These are phyloP conservation scores for Albula glossodonta DNA, from an alignment of 2,113 vertebrate genomes.

Conservation along the genomic window DNA sequence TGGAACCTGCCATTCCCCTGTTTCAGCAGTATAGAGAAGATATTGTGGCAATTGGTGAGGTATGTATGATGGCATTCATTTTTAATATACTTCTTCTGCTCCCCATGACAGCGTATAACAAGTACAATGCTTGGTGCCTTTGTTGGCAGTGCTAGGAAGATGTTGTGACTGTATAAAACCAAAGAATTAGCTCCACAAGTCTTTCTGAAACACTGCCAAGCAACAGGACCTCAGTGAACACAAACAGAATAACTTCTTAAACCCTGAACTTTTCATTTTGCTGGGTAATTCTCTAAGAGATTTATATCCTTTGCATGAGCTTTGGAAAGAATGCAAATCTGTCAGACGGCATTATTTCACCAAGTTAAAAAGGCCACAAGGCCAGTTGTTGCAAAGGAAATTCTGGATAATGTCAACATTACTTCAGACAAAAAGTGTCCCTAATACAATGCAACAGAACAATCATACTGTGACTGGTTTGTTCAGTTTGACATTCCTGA, in stretches of 20 bases:
- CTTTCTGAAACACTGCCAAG: neutral
- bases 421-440: neutral
- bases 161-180: neutral
- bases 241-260: neutral
- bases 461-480: neutral
- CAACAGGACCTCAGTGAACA: neutral
- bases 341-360: conserved; percentile 17
- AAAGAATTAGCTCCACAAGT: neutral
- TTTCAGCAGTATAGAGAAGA: conserved; percentile 57
- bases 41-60: conserved; percentile 53
- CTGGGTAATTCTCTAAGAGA: neutral
- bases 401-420: conserved; percentile 7
- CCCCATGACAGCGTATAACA: neutral
- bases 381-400: neutral
- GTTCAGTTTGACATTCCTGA: conserved; percentile 6
- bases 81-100: neutral
- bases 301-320: conserved; percentile 2
- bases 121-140: neutral
- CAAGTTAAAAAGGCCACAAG: neutral
- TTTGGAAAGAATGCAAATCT: conserved; percentile 44
- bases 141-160: neutral
- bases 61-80: conserved; percentile 17
- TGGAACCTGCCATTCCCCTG: conserved; percentile 52
- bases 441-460: neutral
- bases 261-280: neutral